Evolutionary conservation across 2,113 vertebrate genomes (phyloP), one percentile per base, ranked within the genome.

Genomic region (Drymodes brunneopygia): DNA sequence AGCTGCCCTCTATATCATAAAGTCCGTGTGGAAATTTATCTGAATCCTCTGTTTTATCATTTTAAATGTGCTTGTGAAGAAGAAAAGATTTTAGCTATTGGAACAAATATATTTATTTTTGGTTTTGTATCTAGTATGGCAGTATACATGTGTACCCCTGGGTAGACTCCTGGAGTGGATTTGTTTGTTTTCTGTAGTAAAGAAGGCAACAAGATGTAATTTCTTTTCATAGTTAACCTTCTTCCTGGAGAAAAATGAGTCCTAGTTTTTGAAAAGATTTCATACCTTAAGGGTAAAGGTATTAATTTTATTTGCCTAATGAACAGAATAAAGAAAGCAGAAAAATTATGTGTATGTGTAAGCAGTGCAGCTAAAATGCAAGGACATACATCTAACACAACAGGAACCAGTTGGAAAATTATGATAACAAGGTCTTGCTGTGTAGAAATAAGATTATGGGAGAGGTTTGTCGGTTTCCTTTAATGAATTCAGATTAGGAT

Each of bases 31-130:
- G 65, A 86, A 81, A 54, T 38, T 28, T 73, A 20, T 65, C 42
- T 40, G 45, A 77, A 64, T 18, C 7, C 27, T 50, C 14, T 40
- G 11, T 12, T 71, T 70, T 44, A 35, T 42, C 15, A 33, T 54
- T 15, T 69, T n/a, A 53, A 36, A 2, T 0, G 0, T 53, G 13
- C 11, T 58, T 48, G 9, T 61, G 69, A 75, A 74, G 18, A 6
- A 81, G 10, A 50, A 74, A 84, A 57, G 1, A 14, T 31, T 85
- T 57, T 36, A 36, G 11, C 44, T 57, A 40, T 20, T 42, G 33
- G 42, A 62, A 51, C 27, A 89, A 45, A 54, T 31, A 28, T 5
- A 38, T 5, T 56, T n/a, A 38, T 53, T 82, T 88, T 83, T 54
- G 33, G 4, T n/a, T 92, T 83, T 5, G 0, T 54, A 42, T 53